A percentile compares a stretch with the other conserved stretches of the same genome.
Evolutionary conservation across 2,797 vertebrate genomes (phyloP).

Genomic region (Salarias fasciatus): DNA sequence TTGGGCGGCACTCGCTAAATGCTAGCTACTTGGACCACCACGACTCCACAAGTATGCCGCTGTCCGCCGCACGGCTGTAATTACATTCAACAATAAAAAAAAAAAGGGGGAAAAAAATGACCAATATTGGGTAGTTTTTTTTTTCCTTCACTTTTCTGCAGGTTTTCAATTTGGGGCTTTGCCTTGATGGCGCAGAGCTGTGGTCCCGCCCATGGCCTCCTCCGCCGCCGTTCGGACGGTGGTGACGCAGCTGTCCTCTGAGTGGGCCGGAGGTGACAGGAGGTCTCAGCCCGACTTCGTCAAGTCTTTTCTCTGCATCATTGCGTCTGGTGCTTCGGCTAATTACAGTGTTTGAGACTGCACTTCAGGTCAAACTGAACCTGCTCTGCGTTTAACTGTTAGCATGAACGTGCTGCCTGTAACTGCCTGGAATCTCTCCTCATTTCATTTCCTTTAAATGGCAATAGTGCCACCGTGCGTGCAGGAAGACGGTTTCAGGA

Average conservation of each 20-base stretch:
- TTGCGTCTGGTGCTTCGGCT: no score
- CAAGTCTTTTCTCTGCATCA: no score
- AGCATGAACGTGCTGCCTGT: no score
- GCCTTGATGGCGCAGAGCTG: slow-evolving; percentile 51
- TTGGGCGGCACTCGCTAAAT: slow-evolving; percentile 71
- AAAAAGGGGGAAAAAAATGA: slow-evolving; percentile 25
- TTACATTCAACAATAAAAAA: slow-evolving; percentile 73
- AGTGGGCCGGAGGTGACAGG: neutral
- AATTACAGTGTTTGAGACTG: no score
- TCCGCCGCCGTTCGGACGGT: slow-evolving; percentile 19
- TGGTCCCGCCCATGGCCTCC: slow-evolving; percentile 41
- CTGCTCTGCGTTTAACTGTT: no score
- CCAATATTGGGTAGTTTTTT: slow-evolving; percentile 56
- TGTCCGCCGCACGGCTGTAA: slow-evolving; percentile 63
- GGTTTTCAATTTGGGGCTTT: slow-evolving; percentile 62
- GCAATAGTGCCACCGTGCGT: no score
- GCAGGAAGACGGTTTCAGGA: neutral
- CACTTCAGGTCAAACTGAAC: no score
- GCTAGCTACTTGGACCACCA: slow-evolving; percentile 56
- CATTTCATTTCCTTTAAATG: no score
- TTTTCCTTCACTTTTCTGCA: slow-evolving; percentile 56
- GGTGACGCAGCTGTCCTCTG: slow-evolving; percentile 25
- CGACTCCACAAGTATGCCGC: slow-evolving; percentile 67
- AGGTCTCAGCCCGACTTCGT: neutral
- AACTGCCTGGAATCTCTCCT: no score